Evolutionary conservation across 1,140 invertebrate species (phyloP).

Genomic region (Dermatophagoides farinae): DNA sequence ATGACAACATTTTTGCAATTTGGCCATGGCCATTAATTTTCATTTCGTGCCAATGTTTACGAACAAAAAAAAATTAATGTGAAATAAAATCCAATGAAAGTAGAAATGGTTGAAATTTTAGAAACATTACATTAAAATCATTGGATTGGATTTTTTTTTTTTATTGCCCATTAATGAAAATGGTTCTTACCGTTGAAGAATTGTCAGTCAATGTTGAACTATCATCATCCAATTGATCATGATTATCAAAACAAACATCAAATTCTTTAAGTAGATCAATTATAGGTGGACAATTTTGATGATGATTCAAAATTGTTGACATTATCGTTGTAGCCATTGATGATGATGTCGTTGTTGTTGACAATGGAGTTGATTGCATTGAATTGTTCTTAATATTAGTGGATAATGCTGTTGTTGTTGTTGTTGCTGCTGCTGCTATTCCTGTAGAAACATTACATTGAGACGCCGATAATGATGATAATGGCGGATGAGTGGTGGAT

Average conservation of each 20-base stretch:
- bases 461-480: too few species aligned
- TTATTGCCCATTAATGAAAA: too few species aligned
- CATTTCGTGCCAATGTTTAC: too few species aligned
- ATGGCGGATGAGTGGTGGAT: too few species aligned
- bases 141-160: too few species aligned
- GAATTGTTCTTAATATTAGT: background rate
- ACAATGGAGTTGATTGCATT: background rate
- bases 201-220: constrained; percentile 2
- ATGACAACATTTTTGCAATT: too few species aligned
- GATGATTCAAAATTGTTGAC: background rate
- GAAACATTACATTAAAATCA: too few species aligned
- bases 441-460: too few species aligned
- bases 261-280: constrained; percentile 10
- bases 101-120: too few species aligned
- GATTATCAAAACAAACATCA: background rate
- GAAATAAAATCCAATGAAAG: too few species aligned
- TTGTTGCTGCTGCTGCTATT: background rate
- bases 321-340: background rate
- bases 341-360: background rate
- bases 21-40: too few species aligned
- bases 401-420: background rate
- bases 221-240: background rate
- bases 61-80: too few species aligned
- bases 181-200: background rate
- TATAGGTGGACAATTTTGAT: background rate